Evolutionary conservation across 2,888 invertebrate species (phyloP).

Genomic region (Eulithis prunata): DNA sequence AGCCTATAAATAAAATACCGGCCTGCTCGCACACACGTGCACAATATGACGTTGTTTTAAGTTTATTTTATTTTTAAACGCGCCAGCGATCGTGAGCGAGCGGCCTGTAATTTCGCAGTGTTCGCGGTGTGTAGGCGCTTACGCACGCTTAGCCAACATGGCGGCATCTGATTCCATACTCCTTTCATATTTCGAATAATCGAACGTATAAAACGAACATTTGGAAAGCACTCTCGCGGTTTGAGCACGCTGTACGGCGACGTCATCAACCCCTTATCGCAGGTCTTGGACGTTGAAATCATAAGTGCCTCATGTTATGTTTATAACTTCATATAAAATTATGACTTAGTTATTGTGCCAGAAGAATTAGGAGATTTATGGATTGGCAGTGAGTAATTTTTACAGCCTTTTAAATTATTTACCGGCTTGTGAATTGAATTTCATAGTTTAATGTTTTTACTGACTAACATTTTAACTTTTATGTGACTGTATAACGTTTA

Average conservation of each 20-base stretch:
- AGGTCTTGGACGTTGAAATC: constrained; percentile 62
- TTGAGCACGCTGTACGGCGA: constrained; percentile 18
- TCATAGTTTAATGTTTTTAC: constrained; percentile 39
- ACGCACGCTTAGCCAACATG: constrained; percentile 78
- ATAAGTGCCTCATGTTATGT: constrained; percentile 65
- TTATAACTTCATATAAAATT: constrained; percentile 66
- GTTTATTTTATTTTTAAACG: constrained; percentile 84
- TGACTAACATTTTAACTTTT: constrained; percentile 21
- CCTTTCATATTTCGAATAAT: constrained; percentile 60
- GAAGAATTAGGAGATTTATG: constrained; percentile 68
- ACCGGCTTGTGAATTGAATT: constrained; percentile 33
- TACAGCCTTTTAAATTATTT: constrained; percentile 51
- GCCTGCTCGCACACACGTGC: constrained; percentile 80
- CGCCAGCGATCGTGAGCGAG: constrained; percentile 72
- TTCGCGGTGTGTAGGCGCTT: constrained; percentile 81
- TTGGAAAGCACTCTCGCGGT: constrained; percentile 41
- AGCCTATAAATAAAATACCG: constrained; percentile 83
- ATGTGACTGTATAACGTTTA: constrained; percentile 17
- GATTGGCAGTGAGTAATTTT: constrained; percentile 70
- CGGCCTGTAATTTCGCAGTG: constrained; percentile 82
- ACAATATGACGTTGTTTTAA: constrained; percentile 82
- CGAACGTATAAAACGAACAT: constrained; percentile 55
- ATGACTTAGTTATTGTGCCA: constrained; percentile 69
- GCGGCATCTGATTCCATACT: constrained; percentile 64
- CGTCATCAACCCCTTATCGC: constrained; percentile 53